Evolutionary conservation across 2,113 vertebrate species (phyloP).

Genomic region (Arenaria interpres): DNA sequence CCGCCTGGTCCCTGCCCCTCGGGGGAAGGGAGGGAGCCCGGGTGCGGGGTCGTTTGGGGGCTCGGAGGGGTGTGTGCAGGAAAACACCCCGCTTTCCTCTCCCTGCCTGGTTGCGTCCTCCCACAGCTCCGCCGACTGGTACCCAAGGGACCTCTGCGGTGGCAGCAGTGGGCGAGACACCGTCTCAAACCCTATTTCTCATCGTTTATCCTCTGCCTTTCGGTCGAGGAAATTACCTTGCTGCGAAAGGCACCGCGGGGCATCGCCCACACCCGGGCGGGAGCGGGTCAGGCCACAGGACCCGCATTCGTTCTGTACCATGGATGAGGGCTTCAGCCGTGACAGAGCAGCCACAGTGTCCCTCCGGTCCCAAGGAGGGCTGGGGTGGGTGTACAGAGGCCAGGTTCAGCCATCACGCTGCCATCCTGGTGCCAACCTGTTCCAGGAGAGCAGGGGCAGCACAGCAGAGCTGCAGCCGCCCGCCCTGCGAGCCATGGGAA

Average conservation of each 20-base stretch:
- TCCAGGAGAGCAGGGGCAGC: background rate
- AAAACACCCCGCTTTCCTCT: background rate
- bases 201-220: background rate
- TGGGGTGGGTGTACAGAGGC: background rate
- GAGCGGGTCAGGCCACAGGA: background rate
- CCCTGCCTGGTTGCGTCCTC: background rate
- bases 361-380: background rate
- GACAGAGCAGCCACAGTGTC: background rate
- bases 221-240: background rate
- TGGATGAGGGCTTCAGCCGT: background rate
- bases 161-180: background rate
- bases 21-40: background rate
- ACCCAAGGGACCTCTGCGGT: background rate
- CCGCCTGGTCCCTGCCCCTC: too few relatives aligned
- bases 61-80: background rate
- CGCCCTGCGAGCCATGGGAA: background rate
- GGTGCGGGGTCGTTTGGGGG: background rate
- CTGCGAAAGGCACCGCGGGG: background rate
- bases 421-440: background rate
- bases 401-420: background rate
- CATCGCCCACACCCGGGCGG: background rate
- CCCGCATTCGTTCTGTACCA: background rate
- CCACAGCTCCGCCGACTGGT: background rate
- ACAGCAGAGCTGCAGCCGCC: fast-evolving
- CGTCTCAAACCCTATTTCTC: background rate